Base-by-base conservation (phyloP, 2,888 invertebrate genomes). In the Diplazon laetatorius region DNA sequence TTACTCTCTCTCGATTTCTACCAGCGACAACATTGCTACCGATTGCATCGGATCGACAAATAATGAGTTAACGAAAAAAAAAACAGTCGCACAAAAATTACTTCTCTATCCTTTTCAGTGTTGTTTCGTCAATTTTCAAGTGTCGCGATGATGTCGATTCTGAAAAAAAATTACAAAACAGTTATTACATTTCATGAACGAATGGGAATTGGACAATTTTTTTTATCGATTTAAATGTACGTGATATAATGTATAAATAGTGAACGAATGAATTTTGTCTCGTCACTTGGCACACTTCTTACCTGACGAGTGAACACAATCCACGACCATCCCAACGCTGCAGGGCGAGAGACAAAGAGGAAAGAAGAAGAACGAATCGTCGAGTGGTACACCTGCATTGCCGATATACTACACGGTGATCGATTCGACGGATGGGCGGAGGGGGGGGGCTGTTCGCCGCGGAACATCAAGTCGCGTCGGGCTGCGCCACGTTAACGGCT, bases 361-460 rank as follows among this genome's bases (percentile, higher is more conserved):
- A 72, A 22, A 6, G 66, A 60, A 18, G n/a, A n/a, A n/a, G n/a
- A n/a, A n/a, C n/a, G n/a, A n/a, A n/a, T n/a, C 55, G 63, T 62
- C 63, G 63, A 55, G 87, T 87, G 84, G 82, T 89, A 87, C 89
- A 90, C 89, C 88, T 89, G 89, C 87, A 86, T 84, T 76, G 78
- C 80, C 86, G 86, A 88, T 89, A 69, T 20, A 14, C 35, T 25
- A 52, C 10, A 55, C 42, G 87, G 85, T 88, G 90, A 90, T 89
- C 88, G 89, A 90, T 89, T 84, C 83, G 86, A 82, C 82, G 82
- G n/a, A n/a, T n/a, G n/a, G n/a, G n/a, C n/a, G n/a, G n/a, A n/a
- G n/a, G n/a, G n/a, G n/a, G n/a, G 83, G 84, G 78, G 81, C 82
- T 82, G 84, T 46, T 62, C 63, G 25, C 66, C 60, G 42, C 22